Evolutionary conservation across 2,113 vertebrate species (phyloP).

Genomic region (Sorex araneus): DNA sequence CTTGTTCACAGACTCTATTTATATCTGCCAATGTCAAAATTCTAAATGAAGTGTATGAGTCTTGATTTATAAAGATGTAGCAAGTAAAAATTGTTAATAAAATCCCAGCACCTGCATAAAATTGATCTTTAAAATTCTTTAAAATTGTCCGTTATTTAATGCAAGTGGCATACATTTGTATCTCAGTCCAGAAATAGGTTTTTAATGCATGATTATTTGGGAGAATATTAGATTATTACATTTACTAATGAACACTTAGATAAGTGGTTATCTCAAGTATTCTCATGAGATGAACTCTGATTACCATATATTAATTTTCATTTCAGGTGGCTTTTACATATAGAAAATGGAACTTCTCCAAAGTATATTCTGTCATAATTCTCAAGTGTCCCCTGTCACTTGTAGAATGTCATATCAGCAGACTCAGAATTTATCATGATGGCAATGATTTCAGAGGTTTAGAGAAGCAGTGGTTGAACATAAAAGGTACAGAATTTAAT

Average conservation of each 20-base stretch:
- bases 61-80: conserved; percentile 58
- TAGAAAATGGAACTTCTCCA: conserved; percentile 64
- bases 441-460: conserved; percentile 20
- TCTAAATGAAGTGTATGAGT: conserved; percentile 65
- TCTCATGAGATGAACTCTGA: conserved; percentile 70
- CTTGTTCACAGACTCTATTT: conserved; percentile 18
- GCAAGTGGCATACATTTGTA: conserved; percentile 62
- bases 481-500: neutral
- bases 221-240: conserved; percentile 80
- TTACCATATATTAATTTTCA: conserved; percentile 81
- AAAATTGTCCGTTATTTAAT: conserved; percentile 72
- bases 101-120: conserved; percentile 67
- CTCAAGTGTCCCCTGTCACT: conserved; percentile 44
- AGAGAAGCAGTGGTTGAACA: neutral
- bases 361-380: conserved; percentile 67
- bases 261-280: conserved; percentile 78
- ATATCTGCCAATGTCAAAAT: conserved; percentile 72
- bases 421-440: conserved; percentile 51
- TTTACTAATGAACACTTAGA: conserved; percentile 80
- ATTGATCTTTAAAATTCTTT: conserved; percentile 60
- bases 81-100: conserved; percentile 67
- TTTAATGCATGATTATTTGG: conserved; percentile 74
- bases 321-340: conserved; percentile 69
- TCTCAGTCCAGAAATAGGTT: conserved; percentile 41
- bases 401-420: conserved; percentile 56